Conservation (phyloP, 2,888 invertebrate genomes). For the Nephrotoma flavescens region DNA sequence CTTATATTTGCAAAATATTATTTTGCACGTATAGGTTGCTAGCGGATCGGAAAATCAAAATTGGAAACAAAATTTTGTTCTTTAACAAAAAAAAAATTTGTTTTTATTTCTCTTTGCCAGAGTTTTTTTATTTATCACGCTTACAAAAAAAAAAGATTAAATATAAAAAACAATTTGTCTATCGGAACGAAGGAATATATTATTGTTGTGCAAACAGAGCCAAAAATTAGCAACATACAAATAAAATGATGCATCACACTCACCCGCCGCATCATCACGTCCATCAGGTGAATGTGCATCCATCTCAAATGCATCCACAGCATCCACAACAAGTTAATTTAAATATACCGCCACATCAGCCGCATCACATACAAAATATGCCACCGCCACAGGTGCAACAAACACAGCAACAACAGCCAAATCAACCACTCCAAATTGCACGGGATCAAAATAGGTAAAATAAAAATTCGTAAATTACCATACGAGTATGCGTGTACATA, state of each 20-base stretch:
- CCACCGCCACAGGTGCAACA: background rate
- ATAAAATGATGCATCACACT: conserved; percentile 14
- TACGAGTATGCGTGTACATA: background rate
- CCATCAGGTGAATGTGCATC: conserved; percentile 12
- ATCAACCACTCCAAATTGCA: background rate
- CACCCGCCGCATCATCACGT: conserved; percentile 15
- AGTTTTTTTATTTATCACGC: background rate
- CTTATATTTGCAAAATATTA: background rate
- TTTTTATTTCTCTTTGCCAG: background rate
- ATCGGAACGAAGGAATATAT: background rate
- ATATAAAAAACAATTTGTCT: background rate
- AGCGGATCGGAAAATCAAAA: background rate
- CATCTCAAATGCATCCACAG: conserved; percentile 10
- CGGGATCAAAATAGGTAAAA: conserved; percentile 3
- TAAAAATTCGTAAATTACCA: background rate
- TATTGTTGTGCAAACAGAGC: background rate
- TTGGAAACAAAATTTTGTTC: background rate
- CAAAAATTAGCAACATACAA: background rate
- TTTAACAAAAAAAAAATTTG: background rate
- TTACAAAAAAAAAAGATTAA: background rate
- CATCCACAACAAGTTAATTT: conserved; percentile 10
- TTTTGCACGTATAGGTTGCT: background rate
- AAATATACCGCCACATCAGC: background rate
- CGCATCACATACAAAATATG: background rate
- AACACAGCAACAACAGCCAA: conserved; percentile 4